A percentile compares a stretch with the other conserved stretches of the same genome.
These are phyloP conservation scores for Steinernema feltiae DNA, from an alignment of 1,140 invertebrate species.

Conservation along the genomic window DNA sequence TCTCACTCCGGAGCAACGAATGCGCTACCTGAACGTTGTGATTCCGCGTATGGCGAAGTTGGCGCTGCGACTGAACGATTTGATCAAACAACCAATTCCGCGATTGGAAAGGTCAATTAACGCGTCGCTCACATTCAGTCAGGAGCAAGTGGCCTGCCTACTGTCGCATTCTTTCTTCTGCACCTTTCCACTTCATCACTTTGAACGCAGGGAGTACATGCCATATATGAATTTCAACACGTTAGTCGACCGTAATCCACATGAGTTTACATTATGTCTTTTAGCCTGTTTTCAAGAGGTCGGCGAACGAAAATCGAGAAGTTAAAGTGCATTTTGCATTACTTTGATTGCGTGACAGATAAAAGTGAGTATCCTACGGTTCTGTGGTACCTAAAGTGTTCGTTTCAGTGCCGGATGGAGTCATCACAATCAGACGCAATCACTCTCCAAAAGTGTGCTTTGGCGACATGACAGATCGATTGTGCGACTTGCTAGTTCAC, in stretches of 20 bases:
- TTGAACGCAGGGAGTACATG: constrained; percentile 64
- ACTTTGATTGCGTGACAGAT: constrained; percentile 72
- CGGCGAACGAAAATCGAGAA: constrained; percentile 66
- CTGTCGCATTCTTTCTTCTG: constrained; percentile 91
- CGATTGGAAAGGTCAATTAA: constrained; percentile 66
- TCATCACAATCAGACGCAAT: background rate
- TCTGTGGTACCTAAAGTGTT: background rate
- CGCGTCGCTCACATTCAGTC: constrained; percentile 68
- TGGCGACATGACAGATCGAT: background rate
- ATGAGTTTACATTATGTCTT: background rate
- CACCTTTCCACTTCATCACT: constrained; percentile 76
- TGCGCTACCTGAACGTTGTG: constrained; percentile 50
- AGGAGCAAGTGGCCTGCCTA: constrained; percentile 77
- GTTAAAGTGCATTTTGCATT: constrained; percentile 79
- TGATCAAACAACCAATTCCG: constrained; percentile 73
- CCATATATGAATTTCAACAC: constrained; percentile 62
- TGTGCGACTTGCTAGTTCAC: constrained; percentile 6
- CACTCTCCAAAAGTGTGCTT: background rate
- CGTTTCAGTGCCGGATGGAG: constrained; percentile 14
- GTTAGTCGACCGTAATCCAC: background rate
- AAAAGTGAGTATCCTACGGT: constrained; percentile 62
- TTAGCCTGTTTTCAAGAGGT: background rate
- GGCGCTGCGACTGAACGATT: constrained; percentile 71
- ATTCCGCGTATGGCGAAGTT: constrained; percentile 73
- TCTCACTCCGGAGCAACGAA: background rate